These are phyloP conservation scores for Solea senegalensis DNA, from an alignment of 2,113 vertebrate genomes.

Conservation along the genomic window DNA sequence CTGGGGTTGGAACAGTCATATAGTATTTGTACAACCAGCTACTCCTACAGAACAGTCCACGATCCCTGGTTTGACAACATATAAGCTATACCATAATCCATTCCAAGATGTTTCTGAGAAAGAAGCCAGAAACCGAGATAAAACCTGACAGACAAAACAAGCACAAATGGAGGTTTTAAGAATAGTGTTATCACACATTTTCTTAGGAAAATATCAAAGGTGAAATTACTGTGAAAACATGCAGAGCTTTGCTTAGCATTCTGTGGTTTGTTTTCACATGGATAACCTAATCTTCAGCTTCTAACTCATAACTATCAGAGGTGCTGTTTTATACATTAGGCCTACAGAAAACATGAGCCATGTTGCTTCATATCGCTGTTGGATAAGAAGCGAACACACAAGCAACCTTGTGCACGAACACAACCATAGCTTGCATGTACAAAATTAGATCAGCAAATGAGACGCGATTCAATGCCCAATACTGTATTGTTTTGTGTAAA, in stretches of 20 bases:
- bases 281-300: too few species aligned
- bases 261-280: too few species aligned
- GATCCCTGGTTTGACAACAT: not conserved
- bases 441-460: not conserved
- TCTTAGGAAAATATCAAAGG: too few species aligned
- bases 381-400: not conserved
- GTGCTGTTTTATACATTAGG: constrained; percentile 6
- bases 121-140: not conserved
- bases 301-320: not conserved
- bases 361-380: not conserved
- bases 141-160: too few species aligned
- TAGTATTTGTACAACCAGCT: not conserved
- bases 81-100: not conserved
- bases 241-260: too few species aligned
- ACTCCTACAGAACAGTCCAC: not conserved
- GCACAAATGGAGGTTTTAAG: too few species aligned
- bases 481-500: not conserved
- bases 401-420: not conserved
- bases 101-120: not conserved
- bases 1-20: too few species aligned
- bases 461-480: not conserved
- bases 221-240: too few species aligned
- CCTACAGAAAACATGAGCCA: not conserved
- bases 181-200: too few species aligned
- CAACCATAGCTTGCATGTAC: not conserved